Base-by-base conservation (phyloP, 2,888 invertebrate species). In the Iphiclides podalirius region DNA sequence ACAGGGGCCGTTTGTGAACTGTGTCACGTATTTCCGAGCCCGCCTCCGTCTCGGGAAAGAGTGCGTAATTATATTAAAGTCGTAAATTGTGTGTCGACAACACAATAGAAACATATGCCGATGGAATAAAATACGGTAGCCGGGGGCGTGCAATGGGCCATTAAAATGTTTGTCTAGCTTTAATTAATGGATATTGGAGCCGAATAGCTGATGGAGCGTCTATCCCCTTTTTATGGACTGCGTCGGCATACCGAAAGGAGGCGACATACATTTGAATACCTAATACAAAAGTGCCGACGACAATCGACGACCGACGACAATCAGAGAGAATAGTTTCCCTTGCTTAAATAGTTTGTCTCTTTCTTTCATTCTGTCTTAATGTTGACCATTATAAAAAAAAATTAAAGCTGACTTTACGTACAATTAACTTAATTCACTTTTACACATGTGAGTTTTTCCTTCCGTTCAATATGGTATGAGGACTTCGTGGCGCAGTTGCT, bases 1-100 rank as follows among this genome's bases (percentile, higher is more conserved):
- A 43, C 16, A 26, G 42, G 9, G 14, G n/a, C 28, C 33, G 43
- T 47, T 48, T 43, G 28, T 17, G 14, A 39, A 33, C 26, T 39
- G 38, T 34, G 38, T 49, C 43, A 49, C 39, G 38, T 49, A 43
- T n/a, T n/a, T 17, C 42, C 7, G 15, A 11, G 34, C 39, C 33
- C 14, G 43, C 42, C 43, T 38, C 16, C 16, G 33, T 49, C 37
- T 49, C 15, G 34, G 43, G 28, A 47, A 38, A 34, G 33, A 43
- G 43, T 43, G 4, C 38, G 23, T 26, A 43, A 42, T 43, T 49
- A 43, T 42, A 43, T 43, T 49, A 43, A 43, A 34, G 49, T 39
- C 34, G 34, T 49, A 49, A 49, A 49, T 49, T 36, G 36, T 26
- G 11, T 15, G 15, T 38, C 20, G 38, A 48, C 43, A 43, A 23